Evolutionary conservation across 2,888 invertebrate genomes (phyloP).

Genomic region (Callyntrura guangdongensis): DNA sequence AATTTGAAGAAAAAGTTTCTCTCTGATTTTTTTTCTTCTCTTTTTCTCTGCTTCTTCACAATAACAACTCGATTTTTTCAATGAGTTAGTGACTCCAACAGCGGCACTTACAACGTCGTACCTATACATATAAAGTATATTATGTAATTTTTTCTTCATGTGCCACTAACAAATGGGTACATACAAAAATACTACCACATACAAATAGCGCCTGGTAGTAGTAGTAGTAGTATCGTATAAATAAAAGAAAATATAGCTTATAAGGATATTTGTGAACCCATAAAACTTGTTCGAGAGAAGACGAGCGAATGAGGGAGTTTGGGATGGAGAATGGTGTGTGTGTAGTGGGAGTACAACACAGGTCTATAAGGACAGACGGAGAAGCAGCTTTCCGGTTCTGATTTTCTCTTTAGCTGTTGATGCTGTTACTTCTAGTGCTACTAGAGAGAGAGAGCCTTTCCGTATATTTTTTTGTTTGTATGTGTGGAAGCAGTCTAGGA

Average conservation of each 20-base stretch:
- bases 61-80: slow-evolving; percentile 75
- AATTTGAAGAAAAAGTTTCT: slow-evolving; percentile 69
- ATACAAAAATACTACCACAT: slow-evolving; percentile 25
- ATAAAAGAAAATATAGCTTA: slow-evolving; percentile 8
- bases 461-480: slow-evolving; percentile 32
- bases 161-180: slow-evolving; percentile 59
- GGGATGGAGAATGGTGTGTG: not conserved
- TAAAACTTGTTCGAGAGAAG: slow-evolving; percentile 58
- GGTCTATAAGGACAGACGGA: not conserved
- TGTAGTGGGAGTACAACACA: slow-evolving; percentile 34
- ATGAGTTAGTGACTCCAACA: slow-evolving; percentile 58
- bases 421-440: not conserved
- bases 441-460: slow-evolving; percentile 15
- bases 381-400: slow-evolving; percentile 59
- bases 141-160: slow-evolving; percentile 39
- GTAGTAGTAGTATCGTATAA: not conserved
- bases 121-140: slow-evolving; percentile 42
- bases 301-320: not conserved
- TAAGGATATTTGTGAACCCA: slow-evolving; percentile 34
- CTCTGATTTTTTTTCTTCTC: slow-evolving; percentile 51
- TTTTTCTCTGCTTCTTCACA: slow-evolving; percentile 54
- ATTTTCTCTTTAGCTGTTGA: slow-evolving; percentile 47
- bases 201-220: not conserved
- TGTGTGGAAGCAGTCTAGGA: not conserved
- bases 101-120: slow-evolving; percentile 10